phyloP scores from a whole-genome alignment of 2,797 vertebrate genomes.

The Onychomys leucogaster region DNA sequence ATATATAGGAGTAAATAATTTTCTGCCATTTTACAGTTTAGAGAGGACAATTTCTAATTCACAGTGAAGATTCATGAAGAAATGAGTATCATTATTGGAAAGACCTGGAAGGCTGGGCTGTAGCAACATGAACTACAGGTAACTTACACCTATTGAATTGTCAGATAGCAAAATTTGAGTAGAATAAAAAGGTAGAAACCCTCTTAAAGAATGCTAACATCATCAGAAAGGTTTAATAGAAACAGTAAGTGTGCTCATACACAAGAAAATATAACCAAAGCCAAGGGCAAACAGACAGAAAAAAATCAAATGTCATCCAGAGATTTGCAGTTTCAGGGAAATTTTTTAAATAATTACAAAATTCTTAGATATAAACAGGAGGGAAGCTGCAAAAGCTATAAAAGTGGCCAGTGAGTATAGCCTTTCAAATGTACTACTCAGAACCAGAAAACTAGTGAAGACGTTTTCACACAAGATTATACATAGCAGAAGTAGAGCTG shows the following conservation, averaged over 20 bases:
- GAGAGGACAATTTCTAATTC: neutral
- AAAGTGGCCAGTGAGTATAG: slow-evolving; percentile 28
- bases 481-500: neutral
- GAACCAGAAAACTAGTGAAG: slow-evolving; percentile 6
- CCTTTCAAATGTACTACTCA: slow-evolving; percentile 39
- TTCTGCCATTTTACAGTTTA: neutral
- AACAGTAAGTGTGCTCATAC: neutral
- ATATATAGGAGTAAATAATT: slow-evolving; percentile 6
- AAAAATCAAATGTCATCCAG: neutral
- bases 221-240: slow-evolving; percentile 11
- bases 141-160: neutral
- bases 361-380: neutral
- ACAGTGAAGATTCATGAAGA: neutral
- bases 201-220: neutral
- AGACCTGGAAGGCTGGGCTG: neutral
- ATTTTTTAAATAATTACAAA: slow-evolving; percentile 19
- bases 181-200: neutral
- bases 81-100: neutral
- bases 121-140: neutral
- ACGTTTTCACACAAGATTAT: neutral
- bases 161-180: neutral
- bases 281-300: neutral
- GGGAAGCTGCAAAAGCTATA: slow-evolving; percentile 5
- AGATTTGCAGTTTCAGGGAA: neutral
- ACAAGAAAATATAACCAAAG: slow-evolving; percentile 19